phyloP scores from a whole-genome alignment of 2,797 vertebrate species.

The Vipera latastei region DNA sequence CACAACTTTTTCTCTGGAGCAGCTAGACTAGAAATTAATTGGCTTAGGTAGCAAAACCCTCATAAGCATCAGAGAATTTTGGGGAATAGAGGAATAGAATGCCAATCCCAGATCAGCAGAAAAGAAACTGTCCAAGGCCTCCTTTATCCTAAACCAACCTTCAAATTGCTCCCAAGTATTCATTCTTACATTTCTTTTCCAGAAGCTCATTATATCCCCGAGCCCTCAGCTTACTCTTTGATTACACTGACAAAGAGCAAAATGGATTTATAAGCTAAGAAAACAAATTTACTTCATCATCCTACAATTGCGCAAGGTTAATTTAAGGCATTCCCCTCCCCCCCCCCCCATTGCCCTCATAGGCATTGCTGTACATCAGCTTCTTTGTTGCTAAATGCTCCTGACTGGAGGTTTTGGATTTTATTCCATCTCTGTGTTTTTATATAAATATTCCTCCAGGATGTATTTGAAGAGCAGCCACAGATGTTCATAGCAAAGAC shows the following conservation, averaged over 20 bases:
- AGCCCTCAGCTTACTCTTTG: not conserved
- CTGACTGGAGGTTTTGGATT: constrained; percentile 34
- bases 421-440: constrained; percentile 27
- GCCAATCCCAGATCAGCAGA: not conserved
- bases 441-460: constrained; percentile 27
- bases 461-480: constrained; percentile 20
- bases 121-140: not conserved
- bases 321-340: not conserved
- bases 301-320: not conserved
- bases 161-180: not conserved
- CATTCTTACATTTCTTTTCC: not conserved
- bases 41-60: not conserved
- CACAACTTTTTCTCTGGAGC: not conserved
- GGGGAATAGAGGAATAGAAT: not conserved
- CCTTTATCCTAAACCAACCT: not conserved
- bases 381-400: constrained; percentile 23
- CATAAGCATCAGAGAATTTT: not conserved
- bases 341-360: not conserved
- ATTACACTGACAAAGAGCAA: not conserved
- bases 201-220: not conserved
- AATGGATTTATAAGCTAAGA: not conserved
- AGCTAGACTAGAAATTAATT: not conserved
- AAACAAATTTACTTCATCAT: not conserved
- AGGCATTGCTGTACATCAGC: constrained; percentile 1
- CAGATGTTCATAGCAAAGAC: constrained; percentile 15